These are phyloP conservation scores for Silurus lanzhouensis DNA, from an alignment of 2,797 vertebrate species.

Conservation along the genomic window DNA sequence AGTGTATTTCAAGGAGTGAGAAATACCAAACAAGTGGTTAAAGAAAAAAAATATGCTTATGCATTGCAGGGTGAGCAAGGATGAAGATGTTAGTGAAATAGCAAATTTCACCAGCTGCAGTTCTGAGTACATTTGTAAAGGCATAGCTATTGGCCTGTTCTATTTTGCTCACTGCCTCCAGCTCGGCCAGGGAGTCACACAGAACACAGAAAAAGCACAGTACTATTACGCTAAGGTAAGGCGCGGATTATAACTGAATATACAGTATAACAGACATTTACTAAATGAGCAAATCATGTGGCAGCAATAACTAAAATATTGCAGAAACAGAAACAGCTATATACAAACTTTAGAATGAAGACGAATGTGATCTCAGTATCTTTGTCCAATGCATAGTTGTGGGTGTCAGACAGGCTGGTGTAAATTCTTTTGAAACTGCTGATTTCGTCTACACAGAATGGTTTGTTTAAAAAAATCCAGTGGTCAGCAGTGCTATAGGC, in stretches of 20 bases:
- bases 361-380: neutral
- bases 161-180: conserved; percentile 78
- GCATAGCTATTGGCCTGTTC: conserved; percentile 75
- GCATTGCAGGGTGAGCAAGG: conserved; percentile 65
- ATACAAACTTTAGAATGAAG: neutral
- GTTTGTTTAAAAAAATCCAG: no score
- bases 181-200: conserved; percentile 69
- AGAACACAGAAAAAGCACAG: conserved; percentile 65
- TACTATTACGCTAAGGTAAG: conserved; percentile 72
- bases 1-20: no score
- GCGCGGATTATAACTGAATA: neutral
- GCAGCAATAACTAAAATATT: neutral
- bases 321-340: neutral
- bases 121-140: conserved; percentile 69
- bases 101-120: conserved; percentile 69
- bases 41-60: neutral
- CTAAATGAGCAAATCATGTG: no score
- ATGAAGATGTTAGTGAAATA: conserved; percentile 64
- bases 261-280: neutral
- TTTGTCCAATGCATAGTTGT: neutral
- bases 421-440: neutral
- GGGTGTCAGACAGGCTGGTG: neutral
- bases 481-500: no score
- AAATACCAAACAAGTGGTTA: no score
- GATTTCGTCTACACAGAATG: no score